These are phyloP conservation scores for Sebastes hopkinsi DNA, from an alignment of 2,797 vertebrate species.

Conservation along the genomic window DNA sequence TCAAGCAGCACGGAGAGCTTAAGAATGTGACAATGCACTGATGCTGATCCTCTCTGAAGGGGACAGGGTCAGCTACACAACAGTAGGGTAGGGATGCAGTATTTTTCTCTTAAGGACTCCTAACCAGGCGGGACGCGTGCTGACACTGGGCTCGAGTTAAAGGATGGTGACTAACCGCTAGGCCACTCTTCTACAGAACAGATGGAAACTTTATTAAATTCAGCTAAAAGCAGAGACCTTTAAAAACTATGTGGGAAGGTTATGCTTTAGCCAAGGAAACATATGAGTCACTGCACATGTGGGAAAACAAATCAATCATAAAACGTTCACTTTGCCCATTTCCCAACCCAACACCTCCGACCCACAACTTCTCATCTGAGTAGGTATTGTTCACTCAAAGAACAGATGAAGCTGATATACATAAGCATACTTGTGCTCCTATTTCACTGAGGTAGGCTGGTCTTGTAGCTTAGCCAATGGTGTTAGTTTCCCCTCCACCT, in stretches of 20 bases:
- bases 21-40: background rate
- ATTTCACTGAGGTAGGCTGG: slow-evolving; percentile 59
- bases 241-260: slow-evolving; percentile 10
- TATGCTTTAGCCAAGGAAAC: slow-evolving; percentile 12
- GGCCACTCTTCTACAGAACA: background rate
- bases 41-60: background rate
- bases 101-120: background rate
- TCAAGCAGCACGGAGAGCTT: background rate
- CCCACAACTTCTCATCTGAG: background rate
- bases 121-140: background rate
- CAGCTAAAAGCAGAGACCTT: slow-evolving; percentile 19
- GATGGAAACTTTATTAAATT: slow-evolving; percentile 23
- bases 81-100: background rate
- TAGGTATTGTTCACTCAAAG: background rate
- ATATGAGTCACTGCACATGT: slow-evolving; percentile 1
- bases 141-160: background rate
- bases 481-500: slow-evolving; percentile 57
- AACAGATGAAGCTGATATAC: slow-evolving; percentile 40
- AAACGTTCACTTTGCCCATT: background rate
- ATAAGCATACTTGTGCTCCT: slow-evolving; percentile 37
- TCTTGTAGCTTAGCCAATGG: slow-evolving; percentile 20
- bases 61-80: background rate
- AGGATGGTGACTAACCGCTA: slow-evolving; percentile 3
- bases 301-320: slow-evolving; percentile 21
- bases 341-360: background rate